A percentile compares a stretch with the other conserved stretches of the same genome.
phyloP scores from a whole-genome alignment of 2,113 vertebrate species.

The Bos javanicus region DNA sequence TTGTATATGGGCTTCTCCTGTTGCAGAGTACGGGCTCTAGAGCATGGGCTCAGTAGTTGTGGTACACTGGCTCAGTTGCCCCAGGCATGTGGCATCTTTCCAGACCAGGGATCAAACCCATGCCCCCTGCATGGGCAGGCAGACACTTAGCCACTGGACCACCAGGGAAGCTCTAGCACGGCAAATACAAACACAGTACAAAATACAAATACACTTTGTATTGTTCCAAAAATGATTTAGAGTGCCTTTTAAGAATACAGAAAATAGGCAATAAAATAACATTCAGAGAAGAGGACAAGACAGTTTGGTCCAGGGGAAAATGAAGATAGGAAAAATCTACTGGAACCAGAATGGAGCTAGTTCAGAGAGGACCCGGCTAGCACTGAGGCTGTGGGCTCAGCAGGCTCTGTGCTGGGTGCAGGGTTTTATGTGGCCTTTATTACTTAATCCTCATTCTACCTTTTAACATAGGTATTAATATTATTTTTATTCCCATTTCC shows the following conservation, averaged over 20 bases:
- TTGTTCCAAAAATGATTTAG: not conserved
- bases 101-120: not conserved
- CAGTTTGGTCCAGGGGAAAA: not conserved
- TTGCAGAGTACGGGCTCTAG: not conserved
- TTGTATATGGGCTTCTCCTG: not conserved
- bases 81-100: not conserved
- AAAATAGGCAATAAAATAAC: not conserved
- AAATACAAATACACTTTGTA: not conserved
- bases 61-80: not conserved
- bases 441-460: not conserved
- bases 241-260: not conserved
- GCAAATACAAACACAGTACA: no score
- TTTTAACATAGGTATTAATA: not conserved
- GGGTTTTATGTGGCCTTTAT: not conserved
- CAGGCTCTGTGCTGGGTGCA: not conserved
- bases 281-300: not conserved
- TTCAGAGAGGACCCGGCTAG: rapidly evolving
- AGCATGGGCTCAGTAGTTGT: not conserved
- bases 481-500: not conserved
- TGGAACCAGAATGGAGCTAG: not conserved
- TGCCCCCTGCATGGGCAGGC: not conserved
- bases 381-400: rapidly evolving
- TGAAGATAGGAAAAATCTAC: not conserved
- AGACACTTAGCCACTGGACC: not conserved
- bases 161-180: not conserved